Base-by-base conservation (phyloP, 2,888 invertebrate genomes). In the Cordilura impudica region DNA sequence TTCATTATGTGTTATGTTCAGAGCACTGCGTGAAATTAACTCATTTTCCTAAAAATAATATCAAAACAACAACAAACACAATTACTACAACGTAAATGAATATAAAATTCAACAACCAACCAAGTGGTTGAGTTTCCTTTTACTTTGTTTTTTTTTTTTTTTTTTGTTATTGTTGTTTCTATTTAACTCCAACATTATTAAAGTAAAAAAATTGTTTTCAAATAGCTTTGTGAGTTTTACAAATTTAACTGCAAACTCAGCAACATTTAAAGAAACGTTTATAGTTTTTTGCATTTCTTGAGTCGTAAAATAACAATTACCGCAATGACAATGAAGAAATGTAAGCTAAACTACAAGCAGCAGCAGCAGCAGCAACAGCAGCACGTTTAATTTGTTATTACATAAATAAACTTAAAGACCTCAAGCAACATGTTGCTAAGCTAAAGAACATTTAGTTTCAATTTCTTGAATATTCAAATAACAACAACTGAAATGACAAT, bases 11-110 rank as follows among this genome's bases (percentile, higher is more conserved):
- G 45, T 67, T 23, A 53, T 60, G 58, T 75, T 63, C 31, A 31
- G 69, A 71, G 67, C 78, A 63, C 79, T 75, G 79, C 79, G 79
- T 79, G 79, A 79, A 79, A 79, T 79, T 79, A 79, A 75, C 75
- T 79, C 75, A 79, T 75, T 79, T 79, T 79, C 79, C 75, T 79
- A 67, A 75, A 75, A 74, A 72, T 63, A 75, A 67, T 71, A 71
- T 54, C 29, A 61, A 10, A 67, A 16, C 53, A 67, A 54, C 53
- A 71, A 49, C 49, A 47, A 43, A 35, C 43, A 35, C 19, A 54
- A 26, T 18, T 31, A 29, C 47, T 4, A 26, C 10, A 26, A 3
- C n/a, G 12, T 10, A 21, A 49, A 18, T 8, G n/a, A 23, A 21
- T 19, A 1, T 39, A 53, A 35, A 35, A 53, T 4, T 14, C 6